Percentiles rank a stretch among this genome's conserved stretches.
phyloP scores from a whole-genome alignment of 2,797 vertebrate genomes.

The Galaxias olidus region DNA sequence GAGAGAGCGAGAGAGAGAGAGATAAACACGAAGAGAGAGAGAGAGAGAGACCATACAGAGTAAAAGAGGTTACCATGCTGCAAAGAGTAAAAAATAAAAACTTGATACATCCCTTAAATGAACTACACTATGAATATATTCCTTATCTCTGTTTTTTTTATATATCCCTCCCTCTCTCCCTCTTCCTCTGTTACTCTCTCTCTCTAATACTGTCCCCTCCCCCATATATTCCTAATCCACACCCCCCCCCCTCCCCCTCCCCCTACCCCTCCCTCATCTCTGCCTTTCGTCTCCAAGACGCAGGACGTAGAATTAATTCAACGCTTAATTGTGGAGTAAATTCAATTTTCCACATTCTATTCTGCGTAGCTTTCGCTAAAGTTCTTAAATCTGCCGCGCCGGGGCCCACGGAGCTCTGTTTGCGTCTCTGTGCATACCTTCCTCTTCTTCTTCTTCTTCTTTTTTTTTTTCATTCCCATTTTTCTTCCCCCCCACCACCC shows the following conservation, averaged over 20 bases:
- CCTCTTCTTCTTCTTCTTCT: slow-evolving; percentile 86
- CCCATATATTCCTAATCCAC: background rate
- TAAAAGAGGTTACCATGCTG: slow-evolving; percentile 61
- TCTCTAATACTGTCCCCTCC: background rate
- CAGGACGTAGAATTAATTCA: slow-evolving; percentile 93
- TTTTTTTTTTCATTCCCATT: slow-evolving; percentile 88
- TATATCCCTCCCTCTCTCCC: slow-evolving; percentile 26
- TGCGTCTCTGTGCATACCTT: slow-evolving; percentile 91
- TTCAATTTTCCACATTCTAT: slow-evolving; percentile 99
- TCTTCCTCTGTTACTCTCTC: background rate
- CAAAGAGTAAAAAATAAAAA: slow-evolving; percentile 69
- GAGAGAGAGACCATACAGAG: slow-evolving; percentile 17
- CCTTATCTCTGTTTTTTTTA: slow-evolving; percentile 63
- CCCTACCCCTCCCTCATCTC: background rate
- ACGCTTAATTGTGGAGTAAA: slow-evolving; percentile 99
- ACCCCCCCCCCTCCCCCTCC: slow-evolving; percentile 10
- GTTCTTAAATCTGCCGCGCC: slow-evolving; percentile 92
- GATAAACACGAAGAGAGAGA: slow-evolving; percentile 3
- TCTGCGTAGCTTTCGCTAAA: slow-evolving; percentile 93
- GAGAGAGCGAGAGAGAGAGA: slow-evolving; percentile 16
- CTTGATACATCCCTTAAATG: slow-evolving; percentile 93
- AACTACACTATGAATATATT: slow-evolving; percentile 85
- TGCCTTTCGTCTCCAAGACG: slow-evolving; percentile 52
- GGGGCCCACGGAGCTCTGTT: slow-evolving; percentile 85
- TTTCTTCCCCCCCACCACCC: slow-evolving; percentile 88